Evolutionary conservation across 1,140 invertebrate genomes (phyloP).

Genomic region (Cydia strobilella): DNA sequence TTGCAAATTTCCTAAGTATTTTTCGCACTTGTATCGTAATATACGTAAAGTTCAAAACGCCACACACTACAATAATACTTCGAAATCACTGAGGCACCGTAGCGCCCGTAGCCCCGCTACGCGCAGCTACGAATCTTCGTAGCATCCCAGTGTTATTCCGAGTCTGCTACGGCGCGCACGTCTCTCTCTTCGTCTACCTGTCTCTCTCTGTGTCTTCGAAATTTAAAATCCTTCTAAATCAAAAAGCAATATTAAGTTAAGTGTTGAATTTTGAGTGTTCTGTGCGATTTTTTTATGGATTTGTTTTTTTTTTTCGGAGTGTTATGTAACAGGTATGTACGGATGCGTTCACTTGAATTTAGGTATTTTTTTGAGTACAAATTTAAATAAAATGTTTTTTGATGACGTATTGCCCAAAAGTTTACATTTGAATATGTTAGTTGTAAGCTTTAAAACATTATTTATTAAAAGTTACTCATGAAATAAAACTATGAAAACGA

Average conservation of each 20-base stretch:
- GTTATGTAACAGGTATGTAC: conserved; percentile 58
- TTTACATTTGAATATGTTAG: not conserved
- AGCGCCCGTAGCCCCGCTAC: conserved; percentile 47
- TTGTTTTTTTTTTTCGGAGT: conserved; percentile 33
- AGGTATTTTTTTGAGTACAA: not conserved
- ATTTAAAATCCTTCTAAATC: conserved; percentile 34
- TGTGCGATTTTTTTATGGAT: conserved; percentile 15
- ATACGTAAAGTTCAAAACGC: no score
- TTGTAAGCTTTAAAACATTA: not conserved
- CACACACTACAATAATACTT: not conserved
- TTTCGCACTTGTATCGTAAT: no score
- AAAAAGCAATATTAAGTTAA: conserved; percentile 27
- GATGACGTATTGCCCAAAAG: conserved; percentile 8
- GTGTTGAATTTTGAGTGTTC: conserved; percentile 6
- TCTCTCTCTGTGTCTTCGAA: conserved; percentile 48
- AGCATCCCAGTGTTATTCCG: conserved; percentile 31
- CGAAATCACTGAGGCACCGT: conserved; percentile 31
- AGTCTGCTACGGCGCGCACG: conserved; percentile 45
- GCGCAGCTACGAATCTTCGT: conserved; percentile 43
- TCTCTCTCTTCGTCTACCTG: conserved; percentile 47
- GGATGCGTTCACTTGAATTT: not conserved
- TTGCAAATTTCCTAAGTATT: no score
- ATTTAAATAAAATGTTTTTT: not conserved
- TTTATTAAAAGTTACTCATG: no score
- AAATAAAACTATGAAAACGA: no score